Conservation (phyloP, 2,113 vertebrate species). For the Numida meleagris region DNA sequence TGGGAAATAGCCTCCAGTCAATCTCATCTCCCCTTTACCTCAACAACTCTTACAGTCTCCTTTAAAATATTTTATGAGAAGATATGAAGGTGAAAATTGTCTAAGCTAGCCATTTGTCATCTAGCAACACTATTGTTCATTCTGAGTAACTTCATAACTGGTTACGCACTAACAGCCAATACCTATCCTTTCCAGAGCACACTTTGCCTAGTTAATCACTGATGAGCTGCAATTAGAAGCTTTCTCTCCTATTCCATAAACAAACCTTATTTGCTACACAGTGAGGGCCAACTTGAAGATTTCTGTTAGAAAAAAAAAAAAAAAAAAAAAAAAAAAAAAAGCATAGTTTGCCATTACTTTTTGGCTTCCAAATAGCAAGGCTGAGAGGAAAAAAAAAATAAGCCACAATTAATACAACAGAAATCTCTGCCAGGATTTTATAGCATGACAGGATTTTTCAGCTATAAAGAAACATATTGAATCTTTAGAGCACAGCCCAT, state of each 20-base stretch:
- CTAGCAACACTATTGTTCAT: background rate
- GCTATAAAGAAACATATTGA: constrained; percentile 79
- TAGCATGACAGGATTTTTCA: constrained; percentile 70
- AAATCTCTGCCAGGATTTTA: constrained; percentile 66
- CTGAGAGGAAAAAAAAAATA: background rate
- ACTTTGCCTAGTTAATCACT: background rate
- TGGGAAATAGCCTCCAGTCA: background rate
- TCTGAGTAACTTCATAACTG: background rate
- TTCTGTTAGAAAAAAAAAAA: background rate
- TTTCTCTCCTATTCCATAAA: background rate
- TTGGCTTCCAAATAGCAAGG: background rate
- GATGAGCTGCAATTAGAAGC: background rate
- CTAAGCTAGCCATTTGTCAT: background rate
- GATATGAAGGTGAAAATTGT: background rate
- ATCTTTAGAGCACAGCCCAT: constrained; percentile 77
- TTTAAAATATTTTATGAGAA: background rate
- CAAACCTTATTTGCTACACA: background rate
- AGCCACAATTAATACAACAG: constrained; percentile 71
- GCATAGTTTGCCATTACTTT: background rate
- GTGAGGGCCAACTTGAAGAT: background rate
- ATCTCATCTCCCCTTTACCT: background rate
- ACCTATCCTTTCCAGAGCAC: background rate
- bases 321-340: background rate
- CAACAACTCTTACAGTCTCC: background rate
- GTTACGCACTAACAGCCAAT: background rate